These are phyloP conservation scores for Zaprionus ghesquierei DNA, from an alignment of 1,140 invertebrate species.

Conservation along the genomic window DNA sequence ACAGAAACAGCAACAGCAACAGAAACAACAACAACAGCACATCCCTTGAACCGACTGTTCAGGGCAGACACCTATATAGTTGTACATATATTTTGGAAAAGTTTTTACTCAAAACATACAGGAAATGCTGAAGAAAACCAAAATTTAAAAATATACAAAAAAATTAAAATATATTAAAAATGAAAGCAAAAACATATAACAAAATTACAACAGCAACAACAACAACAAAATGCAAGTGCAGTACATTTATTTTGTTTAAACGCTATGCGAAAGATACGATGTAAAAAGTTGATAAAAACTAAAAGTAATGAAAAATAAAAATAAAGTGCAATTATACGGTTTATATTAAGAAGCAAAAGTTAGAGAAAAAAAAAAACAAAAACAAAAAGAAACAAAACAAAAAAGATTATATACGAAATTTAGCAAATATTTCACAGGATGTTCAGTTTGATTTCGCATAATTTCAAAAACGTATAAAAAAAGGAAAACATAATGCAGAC, in stretches of 20 bases:
- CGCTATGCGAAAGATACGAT: conserved; percentile 24
- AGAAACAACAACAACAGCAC: conserved; percentile 37
- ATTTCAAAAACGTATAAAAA: conserved; percentile 28
- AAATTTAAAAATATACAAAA: conserved; percentile 27
- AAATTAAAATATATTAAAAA: conserved; percentile 14
- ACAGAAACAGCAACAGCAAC: conserved; percentile 16
- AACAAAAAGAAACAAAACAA: neutral
- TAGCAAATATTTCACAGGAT: conserved; percentile 61
- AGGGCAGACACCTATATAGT: conserved; percentile 53
- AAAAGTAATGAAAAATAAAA: conserved; percentile 64
- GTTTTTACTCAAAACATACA: conserved; percentile 66
- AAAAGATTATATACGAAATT: conserved; percentile 32
- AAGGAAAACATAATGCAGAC: neutral
- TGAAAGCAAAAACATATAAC: conserved; percentile 51
- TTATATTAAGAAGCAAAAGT: conserved; percentile 71
- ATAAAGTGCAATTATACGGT: conserved; percentile 79
- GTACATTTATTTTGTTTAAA: conserved; percentile 59
- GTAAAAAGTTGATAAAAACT: conserved; percentile 58
- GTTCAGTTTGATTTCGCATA: conserved; percentile 54
- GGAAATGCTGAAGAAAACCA: conserved; percentile 45
- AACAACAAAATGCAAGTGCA: conserved; percentile 43
- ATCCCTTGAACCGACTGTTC: conserved; percentile 40
- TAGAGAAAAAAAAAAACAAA: conserved; percentile 30
- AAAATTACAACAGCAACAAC: conserved; percentile 17
- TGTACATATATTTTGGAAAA: conserved; percentile 80